Percentiles rank a stretch among this genome's conserved stretches.
Evolutionary conservation across 2,888 invertebrate genomes (phyloP).

Genomic region (Cyrtodaria siliqua): DNA sequence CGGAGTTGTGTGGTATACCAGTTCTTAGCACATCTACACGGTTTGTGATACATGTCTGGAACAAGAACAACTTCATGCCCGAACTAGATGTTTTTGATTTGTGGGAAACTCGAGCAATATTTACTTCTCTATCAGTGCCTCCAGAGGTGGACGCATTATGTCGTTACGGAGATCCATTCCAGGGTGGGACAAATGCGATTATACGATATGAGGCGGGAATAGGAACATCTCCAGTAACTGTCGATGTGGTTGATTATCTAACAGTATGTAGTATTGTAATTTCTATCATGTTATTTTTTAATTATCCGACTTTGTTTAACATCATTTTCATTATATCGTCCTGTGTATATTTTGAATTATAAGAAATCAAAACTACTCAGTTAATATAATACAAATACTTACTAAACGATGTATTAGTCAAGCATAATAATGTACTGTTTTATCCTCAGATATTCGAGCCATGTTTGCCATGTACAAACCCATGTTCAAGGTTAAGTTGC

Average conservation of each 20-base stretch:
- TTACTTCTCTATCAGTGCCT: conserved; percentile 65
- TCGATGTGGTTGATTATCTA: conserved; percentile 58
- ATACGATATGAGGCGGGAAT: conserved; percentile 71
- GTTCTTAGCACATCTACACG: conserved; percentile 55
- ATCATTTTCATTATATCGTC: neutral
- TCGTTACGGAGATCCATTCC: conserved; percentile 69
- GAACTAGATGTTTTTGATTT: conserved; percentile 50
- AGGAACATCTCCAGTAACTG: conserved; percentile 44
- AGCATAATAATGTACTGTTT: too few species aligned
- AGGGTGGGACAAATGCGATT: conserved; percentile 69
- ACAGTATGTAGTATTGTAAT: too few species aligned
- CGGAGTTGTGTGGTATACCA: conserved; percentile 68
- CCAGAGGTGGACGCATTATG: conserved; percentile 58
- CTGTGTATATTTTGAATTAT: neutral
- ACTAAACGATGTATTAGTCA: too few species aligned
- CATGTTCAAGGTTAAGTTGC: conserved; percentile 62
- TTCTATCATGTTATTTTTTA: neutral
- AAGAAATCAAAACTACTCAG: too few species aligned
- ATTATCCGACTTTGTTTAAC: neutral
- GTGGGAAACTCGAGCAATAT: conserved; percentile 62
- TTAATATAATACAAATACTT: too few species aligned
- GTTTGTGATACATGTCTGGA: conserved; percentile 67
- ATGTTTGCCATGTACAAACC: conserved; percentile 66
- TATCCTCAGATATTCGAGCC: conserved; percentile 56
- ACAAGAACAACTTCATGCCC: conserved; percentile 70